A percentile compares a stretch with the other conserved stretches of the same genome.
Evolutionary conservation across 2,797 vertebrate species (phyloP).

Genomic region (Acanthurus tractus): DNA sequence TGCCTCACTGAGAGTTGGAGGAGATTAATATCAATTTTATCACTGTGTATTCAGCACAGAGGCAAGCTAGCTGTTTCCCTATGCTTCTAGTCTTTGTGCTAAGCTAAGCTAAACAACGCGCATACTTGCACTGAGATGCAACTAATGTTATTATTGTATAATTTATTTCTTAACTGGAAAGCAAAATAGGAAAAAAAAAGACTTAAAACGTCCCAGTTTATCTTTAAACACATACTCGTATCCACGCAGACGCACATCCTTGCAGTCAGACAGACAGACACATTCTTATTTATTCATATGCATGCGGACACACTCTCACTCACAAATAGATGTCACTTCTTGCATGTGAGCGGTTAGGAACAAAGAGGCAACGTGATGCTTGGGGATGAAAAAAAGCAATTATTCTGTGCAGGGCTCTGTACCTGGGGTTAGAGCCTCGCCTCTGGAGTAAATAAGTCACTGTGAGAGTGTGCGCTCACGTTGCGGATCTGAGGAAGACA

Average conservation of each 20-base stretch:
- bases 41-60: not conserved
- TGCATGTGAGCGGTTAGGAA: conserved; percentile 78
- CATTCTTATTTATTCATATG: conserved; percentile 71
- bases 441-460: conserved; percentile 82
- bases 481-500: conserved; percentile 48
- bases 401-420: conserved; percentile 76
- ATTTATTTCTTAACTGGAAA: conserved; percentile 19
- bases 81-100: conserved; percentile 7
- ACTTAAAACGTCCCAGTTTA: conserved; percentile 9
- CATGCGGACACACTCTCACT: conserved; percentile 62
- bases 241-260: conserved; percentile 45
- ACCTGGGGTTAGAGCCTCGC: conserved; percentile 79
- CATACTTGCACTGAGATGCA: conserved; percentile 1
- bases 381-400: conserved; percentile 78
- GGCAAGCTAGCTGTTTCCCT: conserved; percentile 15
- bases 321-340: conserved; percentile 77
- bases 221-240: conserved; percentile 20
- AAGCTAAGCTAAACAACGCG: conserved; percentile 15
- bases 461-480: conserved; percentile 71
- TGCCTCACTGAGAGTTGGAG: conserved; percentile 10
- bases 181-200: not conserved
- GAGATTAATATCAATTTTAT: conserved; percentile 27
- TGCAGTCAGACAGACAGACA: conserved; percentile 38
- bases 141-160: conserved; percentile 23
- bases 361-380: conserved; percentile 76